Base-by-base conservation (phyloP, 2,113 vertebrate genomes). In the Ailuropoda melanoleuca region DNA sequence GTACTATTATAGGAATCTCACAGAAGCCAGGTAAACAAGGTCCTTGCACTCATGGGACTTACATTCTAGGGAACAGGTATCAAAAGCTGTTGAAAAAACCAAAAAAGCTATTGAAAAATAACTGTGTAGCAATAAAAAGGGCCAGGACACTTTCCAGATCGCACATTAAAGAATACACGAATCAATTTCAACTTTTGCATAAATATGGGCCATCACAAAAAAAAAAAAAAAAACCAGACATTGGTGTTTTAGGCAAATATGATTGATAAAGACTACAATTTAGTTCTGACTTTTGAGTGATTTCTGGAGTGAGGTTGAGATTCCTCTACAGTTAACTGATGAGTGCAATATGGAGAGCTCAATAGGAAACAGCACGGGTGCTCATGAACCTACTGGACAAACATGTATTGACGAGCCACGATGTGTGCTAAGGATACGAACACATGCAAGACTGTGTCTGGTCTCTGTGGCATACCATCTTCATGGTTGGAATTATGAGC, bases 31-130 rank as follows among this genome's bases (percentile, higher is more conserved):
- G 62, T 39, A 55, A 87, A 81, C 12, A 83, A 83, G 81, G 26
- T 50, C 31, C n/a, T 60, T 53, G 50, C 11, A 55, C 56, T 92
- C 68, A 18, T 2, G 50, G 74, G 62, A 94, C 39, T 83, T 93
- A 48, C 1, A 31, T 70, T 31, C 29, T 34, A 78, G 11, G 21
- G 37, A 6, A 39, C 46, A 70, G 23, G 50, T 46, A 43, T 29
- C 21, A 74, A 85, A 34, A 62, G 37, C 48, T 95, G n/a, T 37
- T 90, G 83, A 81, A 97, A 97, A 88, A 46, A 3, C 34, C 19
- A 68, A 37, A 75, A 88, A 34, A 56, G 37, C 43, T 95, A 46
- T 37, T 90, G 78, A 81, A 98, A 97, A 85, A 46, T 64, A 95
- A 70, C 26, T 37, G 6, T 5, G 3, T 2, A 53, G 46, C 34